Conservation (phyloP, 2,797 vertebrate species). For the Syndactyla subalaris region DNA sequence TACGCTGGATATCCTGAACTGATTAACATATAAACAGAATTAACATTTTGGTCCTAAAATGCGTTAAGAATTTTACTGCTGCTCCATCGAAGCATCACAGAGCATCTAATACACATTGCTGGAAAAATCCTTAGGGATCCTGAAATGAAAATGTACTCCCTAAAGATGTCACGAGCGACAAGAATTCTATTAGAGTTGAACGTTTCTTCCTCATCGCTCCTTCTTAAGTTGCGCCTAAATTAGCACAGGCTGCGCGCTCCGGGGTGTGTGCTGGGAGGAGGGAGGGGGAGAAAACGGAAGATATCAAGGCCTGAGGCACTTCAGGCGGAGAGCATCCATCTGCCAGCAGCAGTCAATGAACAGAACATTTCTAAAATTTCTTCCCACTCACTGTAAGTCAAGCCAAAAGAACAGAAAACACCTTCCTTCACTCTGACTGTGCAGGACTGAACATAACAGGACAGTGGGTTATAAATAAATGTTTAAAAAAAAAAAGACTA, state of each 20-base stretch:
- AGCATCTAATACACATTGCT: not conserved
- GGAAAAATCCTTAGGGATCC: constrained; percentile 17
- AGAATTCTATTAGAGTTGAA: constrained; percentile 30
- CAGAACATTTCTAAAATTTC: constrained; percentile 57
- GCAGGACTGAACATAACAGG: not conserved
- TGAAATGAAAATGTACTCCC: constrained; percentile 16
- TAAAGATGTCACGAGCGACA: not conserved
- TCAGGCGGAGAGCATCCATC: constrained; percentile 61
- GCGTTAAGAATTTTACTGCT: not conserved
- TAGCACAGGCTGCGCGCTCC: constrained; percentile 50
- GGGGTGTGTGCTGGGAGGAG: constrained; percentile 42
- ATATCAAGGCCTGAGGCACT: constrained; percentile 45
- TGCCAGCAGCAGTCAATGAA: constrained; percentile 65
- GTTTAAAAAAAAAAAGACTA: not conserved
- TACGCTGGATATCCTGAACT: not conserved
- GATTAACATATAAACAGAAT: not conserved
- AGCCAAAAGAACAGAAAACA: constrained; percentile 61
- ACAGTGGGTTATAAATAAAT: not conserved
- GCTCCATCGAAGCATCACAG: not conserved
- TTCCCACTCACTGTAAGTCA: constrained; percentile 46
- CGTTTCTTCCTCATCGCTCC: constrained; percentile 31
- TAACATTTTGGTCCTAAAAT: not conserved
- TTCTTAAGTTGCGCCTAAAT: constrained; percentile 61
- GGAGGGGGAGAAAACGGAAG: constrained; percentile 21
- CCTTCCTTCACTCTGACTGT: constrained; percentile 18